Base-by-base conservation (phyloP, 2,888 invertebrate species). In the Diplazon laetatorius region DNA sequence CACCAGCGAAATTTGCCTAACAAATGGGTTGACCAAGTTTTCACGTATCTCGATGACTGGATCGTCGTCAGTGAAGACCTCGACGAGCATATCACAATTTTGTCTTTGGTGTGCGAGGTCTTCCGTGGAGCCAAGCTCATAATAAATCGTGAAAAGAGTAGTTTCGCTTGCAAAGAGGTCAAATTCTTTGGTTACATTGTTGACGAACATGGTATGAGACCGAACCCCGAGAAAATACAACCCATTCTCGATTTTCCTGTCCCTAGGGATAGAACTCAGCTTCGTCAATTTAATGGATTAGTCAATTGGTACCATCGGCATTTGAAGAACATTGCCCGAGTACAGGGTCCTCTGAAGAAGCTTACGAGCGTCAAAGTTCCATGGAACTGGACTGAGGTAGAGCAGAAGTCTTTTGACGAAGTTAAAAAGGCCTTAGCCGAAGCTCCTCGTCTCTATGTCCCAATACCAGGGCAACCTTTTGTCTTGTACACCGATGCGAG, bases 121-220 rank as follows among this genome's bases (percentile, higher is more conserved):
- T 30, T 72, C 14, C 42, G 52, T 30, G 65, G 57, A 42, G 78
- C 62, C 12, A 74, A 37, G 42, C 62, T 62, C 9, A 76, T 73
- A 20, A 60, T 66, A 1, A 76, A 78, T 63, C 46, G 76, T 0
- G 76, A 81, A 14, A 72, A 79, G 48, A 72, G 71, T 62, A 73
- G 75, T 4, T 80, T 82, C 16, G 80, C 69, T 8, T 75, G 80
- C 14, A 50, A 35, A 2, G 76, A 81, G 55, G 78, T 80, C 0
- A 73, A 80, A 59, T 80, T 70, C n/a, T 69, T 80, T 5, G 76
- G 80, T 0, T 80, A 80, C 44, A 55, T 77, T 16, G 35, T 80
- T 16, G 73, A 80, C 39, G 73, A 80, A 16, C 22, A 50, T 8
- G 76, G 82, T 8, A 72, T 82, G 35, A 55, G 74, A 14, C 76